Evolutionary conservation across 2,113 vertebrate species (phyloP), one percentile per base, ranked within the genome.

Genomic region (Philantomba maxwellii): DNA sequence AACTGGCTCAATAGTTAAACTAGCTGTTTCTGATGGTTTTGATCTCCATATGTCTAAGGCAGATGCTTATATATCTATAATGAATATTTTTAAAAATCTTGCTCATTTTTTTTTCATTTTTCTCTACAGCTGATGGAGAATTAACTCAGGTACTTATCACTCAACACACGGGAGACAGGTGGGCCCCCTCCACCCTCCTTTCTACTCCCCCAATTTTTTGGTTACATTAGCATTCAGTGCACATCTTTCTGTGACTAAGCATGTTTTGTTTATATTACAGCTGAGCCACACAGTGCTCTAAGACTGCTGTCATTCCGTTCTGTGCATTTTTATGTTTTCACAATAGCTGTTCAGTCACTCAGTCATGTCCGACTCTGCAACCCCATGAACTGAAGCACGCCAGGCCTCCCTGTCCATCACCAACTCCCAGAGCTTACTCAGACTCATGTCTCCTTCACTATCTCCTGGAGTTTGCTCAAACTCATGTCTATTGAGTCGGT

Each of bases 301-400:
- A 21, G 13, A 36, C 17, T 14, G 11, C 6, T 26, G 12, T 51
- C 57, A 6, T 51, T 75, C 30, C 73, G 9, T 39, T 77, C 23
- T 39, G 19, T 55, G 8, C 17, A 10, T 49, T 75, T 87, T 90
- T 57, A 89, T 15, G 25, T 19, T 62, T 39, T 49, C 33, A 19
- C 0, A 16, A 82, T 26, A 0, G 12, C 23, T 10, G 11, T 26
- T 43, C 23, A 43, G 39, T 26, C 39, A 0, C 3, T 75, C 7
- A 39, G 23, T 43, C 3, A 0, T 26, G 39, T 75, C 36, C 0
- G 6, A 43, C 12, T 75, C 36, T 75, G 23, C 0, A 2, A 75
- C 23, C 39, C 39, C 23, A 15, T 14, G 36, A 12, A 43, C 12
- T 2, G 70, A 25, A 75, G 36, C 39, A 43, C 0, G 1, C 39